Conservation (phyloP, 2,113 vertebrate species). For the Cariama cristata region DNA sequence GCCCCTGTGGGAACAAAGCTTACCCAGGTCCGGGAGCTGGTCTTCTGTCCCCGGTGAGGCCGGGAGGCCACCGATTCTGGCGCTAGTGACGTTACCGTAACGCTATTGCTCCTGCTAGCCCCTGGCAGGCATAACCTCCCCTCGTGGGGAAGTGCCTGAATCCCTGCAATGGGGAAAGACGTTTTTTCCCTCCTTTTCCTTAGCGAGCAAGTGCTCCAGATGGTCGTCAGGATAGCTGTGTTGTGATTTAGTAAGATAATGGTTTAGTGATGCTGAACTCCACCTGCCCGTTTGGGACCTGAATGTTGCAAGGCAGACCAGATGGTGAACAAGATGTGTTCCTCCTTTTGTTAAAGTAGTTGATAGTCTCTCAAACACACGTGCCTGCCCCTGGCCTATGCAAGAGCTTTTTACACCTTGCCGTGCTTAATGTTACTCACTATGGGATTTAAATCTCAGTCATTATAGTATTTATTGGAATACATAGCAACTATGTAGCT, state of each 20-base stretch:
- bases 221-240: accelerated
- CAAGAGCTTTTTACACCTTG: accelerated
- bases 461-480: neutral
- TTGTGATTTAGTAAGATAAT: accelerated
- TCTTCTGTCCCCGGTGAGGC: accelerated
- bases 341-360: accelerated
- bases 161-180: accelerated
- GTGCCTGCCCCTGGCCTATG: accelerated
- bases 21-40: accelerated
- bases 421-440: too few relatives aligned
- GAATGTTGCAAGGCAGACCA: accelerated
- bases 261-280: accelerated
- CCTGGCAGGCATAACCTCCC: accelerated
- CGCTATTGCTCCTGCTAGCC: neutral
- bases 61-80: accelerated
- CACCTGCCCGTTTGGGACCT: accelerated
- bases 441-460: neutral
- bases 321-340: accelerated
- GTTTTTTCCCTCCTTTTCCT: accelerated
- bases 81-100: accelerated
- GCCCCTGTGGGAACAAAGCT: neutral
- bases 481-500: accelerated
- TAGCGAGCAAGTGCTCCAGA: accelerated
- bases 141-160: accelerated
- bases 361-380: accelerated